Evolutionary conservation across 1,140 invertebrate genomes (phyloP), one percentile per base, ranked within the genome.

Genomic region (Nylanderia fulva): DNA sequence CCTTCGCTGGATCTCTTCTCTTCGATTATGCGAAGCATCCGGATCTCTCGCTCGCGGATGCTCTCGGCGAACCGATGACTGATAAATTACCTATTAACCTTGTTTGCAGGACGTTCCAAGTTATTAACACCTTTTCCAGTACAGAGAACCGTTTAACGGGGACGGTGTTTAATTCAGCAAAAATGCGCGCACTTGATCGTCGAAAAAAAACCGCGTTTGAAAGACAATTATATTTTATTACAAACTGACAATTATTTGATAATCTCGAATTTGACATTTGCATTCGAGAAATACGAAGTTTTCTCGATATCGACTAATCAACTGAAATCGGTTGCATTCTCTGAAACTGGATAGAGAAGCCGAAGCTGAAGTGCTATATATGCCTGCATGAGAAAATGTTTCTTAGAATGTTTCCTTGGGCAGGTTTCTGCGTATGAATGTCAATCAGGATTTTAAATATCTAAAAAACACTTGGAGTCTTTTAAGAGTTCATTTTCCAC

Each of bases 1-100:
- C 33, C 85, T n/a, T 52, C 11, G 24, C 18, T 56, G 29, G 21
- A 72, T 15, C 24, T 58, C 21, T 24, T 15, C 24, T 58, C 21
- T 24, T 66, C 21, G 13, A 66, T 27, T 13, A 72, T 58, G 7
- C n/a, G 64, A 76, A 60, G 76, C 74, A 87, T 79, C 64, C 85
- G 85, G 85, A 85, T 75, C 82, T 75, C 58, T 45, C 74, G 61
- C 45, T 69, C 66, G 52, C 9, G n/a, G 64, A 88, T 60, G 36
- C 1, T 60, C 24, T 11, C 15, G 83, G 60, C 8, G 24, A 27
- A 42, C 33, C 63, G 36, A 63, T 33, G 66, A 60, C 52, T 56
- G 64, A 69, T 80, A 56, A 80, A 72, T 29, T 42, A 58, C 13
- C 36, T 45, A 72, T 82, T 72, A 58, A 72, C 36, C 52, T n/a